Conservation (phyloP, 1,140 invertebrate genomes). For the Gryon sp. region DNA sequence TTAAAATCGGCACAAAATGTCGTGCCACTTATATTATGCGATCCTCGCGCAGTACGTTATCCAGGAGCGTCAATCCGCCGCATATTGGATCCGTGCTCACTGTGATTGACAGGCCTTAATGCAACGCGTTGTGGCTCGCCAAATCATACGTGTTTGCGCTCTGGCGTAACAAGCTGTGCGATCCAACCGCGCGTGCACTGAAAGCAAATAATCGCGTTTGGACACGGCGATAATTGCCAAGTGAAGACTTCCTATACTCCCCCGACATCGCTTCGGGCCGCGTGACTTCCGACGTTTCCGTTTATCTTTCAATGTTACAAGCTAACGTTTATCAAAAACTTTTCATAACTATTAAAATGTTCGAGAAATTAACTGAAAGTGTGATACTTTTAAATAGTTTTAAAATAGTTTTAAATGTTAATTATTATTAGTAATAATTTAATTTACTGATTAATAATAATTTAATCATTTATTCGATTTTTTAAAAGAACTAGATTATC, state of each 20-base stretch:
- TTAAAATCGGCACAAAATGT: conserved; percentile 60
- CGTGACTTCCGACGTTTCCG: conserved; percentile 41
- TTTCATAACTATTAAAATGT: neutral
- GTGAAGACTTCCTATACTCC: conserved; percentile 39
- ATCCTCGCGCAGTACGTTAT: conserved; percentile 31
- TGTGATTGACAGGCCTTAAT: conserved; percentile 63
- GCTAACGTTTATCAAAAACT: conserved; percentile 23
- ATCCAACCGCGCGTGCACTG: conserved; percentile 53
- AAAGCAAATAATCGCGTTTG: conserved; percentile 60
- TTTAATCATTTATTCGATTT: too few relatives aligned
- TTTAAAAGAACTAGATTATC: too few relatives aligned
- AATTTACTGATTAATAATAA: too few relatives aligned
- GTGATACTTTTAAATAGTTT: too few relatives aligned
- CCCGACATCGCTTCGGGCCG: conserved; percentile 14
- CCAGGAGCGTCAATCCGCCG: conserved; percentile 34
- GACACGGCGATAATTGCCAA: conserved; percentile 56
- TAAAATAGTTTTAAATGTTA: too few relatives aligned
- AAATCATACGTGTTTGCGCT: conserved; percentile 61
- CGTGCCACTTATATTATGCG: conserved; percentile 45
- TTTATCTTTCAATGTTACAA: conserved; percentile 36
- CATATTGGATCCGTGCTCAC: conserved; percentile 52
- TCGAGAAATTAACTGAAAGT: too few relatives aligned
- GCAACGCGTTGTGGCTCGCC: conserved; percentile 44
- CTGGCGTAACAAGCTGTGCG: conserved; percentile 52
- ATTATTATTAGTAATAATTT: too few relatives aligned